Conservation (phyloP, 2,888 invertebrate genomes). For the Pantelozetes paolii region DNA sequence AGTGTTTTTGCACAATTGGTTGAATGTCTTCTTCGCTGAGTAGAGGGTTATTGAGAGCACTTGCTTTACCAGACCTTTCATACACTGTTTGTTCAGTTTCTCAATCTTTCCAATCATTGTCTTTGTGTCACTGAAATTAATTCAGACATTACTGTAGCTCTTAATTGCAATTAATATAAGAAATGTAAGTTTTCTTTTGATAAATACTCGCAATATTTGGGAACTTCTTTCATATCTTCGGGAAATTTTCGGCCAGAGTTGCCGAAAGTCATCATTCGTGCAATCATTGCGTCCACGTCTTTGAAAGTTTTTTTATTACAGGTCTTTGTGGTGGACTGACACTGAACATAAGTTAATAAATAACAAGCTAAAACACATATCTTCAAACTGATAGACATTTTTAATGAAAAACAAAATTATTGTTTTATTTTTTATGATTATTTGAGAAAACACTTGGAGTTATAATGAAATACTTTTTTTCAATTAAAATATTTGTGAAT, state of each 20-base stretch:
- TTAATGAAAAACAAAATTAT: too few relatives aligned
- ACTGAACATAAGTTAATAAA: too few relatives aligned
- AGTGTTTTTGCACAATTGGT: conserved; percentile 9
- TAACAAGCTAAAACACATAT: too few relatives aligned
- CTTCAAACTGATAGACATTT: too few relatives aligned
- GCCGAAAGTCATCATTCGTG: conserved; percentile 16
- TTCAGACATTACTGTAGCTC: neutral
- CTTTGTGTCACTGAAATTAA: conserved; percentile 6
- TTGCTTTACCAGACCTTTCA: conserved; percentile 26
- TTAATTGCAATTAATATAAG: neutral
- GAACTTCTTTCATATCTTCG: neutral
- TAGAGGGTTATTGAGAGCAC: neutral
- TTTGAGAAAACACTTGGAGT: too few relatives aligned
- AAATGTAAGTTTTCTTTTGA: too few relatives aligned
- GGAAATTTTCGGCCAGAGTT: conserved; percentile 34
- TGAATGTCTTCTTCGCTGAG: conserved; percentile 22
- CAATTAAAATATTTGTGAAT: too few relatives aligned
- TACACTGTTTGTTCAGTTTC: conserved; percentile 19
- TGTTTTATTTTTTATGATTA: too few relatives aligned
- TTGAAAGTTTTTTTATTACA: conserved; percentile 21
- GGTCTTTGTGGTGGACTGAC: neutral
- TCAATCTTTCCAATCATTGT: neutral
- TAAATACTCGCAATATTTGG: conserved; percentile 32
- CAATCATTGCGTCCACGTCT: conserved; percentile 4
- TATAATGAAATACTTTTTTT: too few relatives aligned